Evolutionary conservation across 2,113 vertebrate species (phyloP).

Genomic region (Anarhynchus alexandrinus): DNA sequence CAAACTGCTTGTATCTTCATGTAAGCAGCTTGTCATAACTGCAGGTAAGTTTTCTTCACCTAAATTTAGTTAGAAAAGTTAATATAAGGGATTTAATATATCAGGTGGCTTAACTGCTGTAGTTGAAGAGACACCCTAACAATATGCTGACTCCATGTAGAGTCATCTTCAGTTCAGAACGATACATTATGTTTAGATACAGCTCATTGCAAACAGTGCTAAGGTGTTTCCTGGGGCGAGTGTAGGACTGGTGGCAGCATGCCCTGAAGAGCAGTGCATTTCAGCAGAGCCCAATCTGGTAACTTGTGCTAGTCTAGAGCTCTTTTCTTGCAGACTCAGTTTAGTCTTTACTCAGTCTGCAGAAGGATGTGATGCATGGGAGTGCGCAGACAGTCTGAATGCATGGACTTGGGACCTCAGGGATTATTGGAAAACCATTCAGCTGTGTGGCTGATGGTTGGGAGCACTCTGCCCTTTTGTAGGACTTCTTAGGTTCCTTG

Average conservation of each 20-base stretch:
- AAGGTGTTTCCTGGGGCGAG: background rate
- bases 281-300: background rate
- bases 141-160: background rate
- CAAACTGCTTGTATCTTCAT: background rate
- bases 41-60: background rate
- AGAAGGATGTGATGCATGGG: rapidly evolving
- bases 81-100: background rate
- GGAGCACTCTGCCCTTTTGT: background rate
- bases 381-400: background rate
- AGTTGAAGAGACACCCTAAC: background rate
- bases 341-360: background rate
- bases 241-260: background rate
- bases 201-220: background rate
- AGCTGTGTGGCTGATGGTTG: rapidly evolving
- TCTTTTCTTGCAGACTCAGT: background rate
- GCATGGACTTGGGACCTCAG: too few species aligned
- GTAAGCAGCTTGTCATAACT: background rate
- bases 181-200: background rate
- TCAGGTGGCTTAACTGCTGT: background rate
- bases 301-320: background rate
- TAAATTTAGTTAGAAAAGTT: background rate
- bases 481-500: background rate
- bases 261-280: background rate
- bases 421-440: rapidly evolving
- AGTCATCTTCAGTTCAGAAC: background rate